Conservation (phyloP, 2,113 vertebrate species). For the Dryoscopus gambensis region DNA sequence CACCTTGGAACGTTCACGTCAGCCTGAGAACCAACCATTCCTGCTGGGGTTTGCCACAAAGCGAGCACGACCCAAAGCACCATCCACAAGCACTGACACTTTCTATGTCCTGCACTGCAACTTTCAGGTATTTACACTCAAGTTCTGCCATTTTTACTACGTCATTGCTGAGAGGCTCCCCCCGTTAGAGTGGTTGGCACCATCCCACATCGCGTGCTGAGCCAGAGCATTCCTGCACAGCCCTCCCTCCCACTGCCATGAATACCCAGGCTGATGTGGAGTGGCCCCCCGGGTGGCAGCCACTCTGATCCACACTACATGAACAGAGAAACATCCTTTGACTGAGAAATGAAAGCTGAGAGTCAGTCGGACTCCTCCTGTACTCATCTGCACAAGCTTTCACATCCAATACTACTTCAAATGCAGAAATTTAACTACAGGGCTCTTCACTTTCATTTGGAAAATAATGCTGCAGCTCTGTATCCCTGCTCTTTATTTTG, state of each 20-base stretch:
- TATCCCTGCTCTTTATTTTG: background rate
- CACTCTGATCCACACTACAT: background rate
- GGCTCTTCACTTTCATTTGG: background rate
- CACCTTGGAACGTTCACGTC: background rate
- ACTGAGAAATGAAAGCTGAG: conserved; percentile 56
- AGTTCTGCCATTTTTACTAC: fast-evolving
- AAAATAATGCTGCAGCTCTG: background rate
- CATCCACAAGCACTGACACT: background rate
- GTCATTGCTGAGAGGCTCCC: background rate
- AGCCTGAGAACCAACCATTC: background rate
- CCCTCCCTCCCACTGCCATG: background rate
- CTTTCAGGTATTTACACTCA: background rate
- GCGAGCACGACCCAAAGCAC: background rate
- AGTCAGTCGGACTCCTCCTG: conserved; percentile 22
- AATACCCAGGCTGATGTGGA: background rate
- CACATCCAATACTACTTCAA: conserved; percentile 31
- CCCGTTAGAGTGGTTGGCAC: fast-evolving
- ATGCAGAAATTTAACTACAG: conserved; percentile 3
- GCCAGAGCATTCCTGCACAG: background rate
- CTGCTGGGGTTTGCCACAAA: background rate
- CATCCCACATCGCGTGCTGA: background rate
- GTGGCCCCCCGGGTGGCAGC: background rate
- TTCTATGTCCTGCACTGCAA: fast-evolving
- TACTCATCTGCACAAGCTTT: conserved; percentile 9
- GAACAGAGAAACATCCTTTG: background rate